phyloP scores from a whole-genome alignment of 2,797 vertebrate genomes.

The Trachurus trachurus region DNA sequence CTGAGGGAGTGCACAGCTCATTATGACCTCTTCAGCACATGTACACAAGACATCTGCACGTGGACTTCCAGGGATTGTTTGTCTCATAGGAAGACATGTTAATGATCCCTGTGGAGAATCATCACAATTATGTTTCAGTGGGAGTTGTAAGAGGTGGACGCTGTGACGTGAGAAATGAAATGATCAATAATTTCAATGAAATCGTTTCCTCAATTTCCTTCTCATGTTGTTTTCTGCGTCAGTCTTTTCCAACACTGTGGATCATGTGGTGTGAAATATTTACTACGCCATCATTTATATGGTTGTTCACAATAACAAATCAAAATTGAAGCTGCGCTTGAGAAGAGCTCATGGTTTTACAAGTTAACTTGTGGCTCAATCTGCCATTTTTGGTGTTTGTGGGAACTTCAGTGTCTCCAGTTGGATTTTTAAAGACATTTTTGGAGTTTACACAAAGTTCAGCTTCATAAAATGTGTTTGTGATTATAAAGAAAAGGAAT shows the following conservation, averaged over 20 bases:
- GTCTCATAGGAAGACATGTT: slow-evolving; percentile 3
- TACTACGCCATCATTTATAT: neutral
- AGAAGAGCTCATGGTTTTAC: too few species aligned
- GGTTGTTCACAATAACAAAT: neutral
- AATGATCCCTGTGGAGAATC: slow-evolving; percentile 26
- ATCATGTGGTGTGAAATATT: neutral
- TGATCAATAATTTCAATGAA: neutral
- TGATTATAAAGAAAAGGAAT: neutral
- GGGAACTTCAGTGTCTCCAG: neutral
- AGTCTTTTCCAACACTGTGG: neutral
- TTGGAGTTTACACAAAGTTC: neutral
- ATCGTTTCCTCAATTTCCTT: neutral
- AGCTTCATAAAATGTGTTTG: neutral
- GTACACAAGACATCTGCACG: neutral
- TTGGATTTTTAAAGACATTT: neutral
- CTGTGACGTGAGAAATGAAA: neutral
- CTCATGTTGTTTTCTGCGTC: neutral
- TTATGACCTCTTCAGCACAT: slow-evolving; percentile 7
- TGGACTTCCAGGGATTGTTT: slow-evolving; percentile 23
- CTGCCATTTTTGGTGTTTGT: neutral
- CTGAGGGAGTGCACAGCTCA: slow-evolving; percentile 25
- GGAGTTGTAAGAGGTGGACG: neutral
- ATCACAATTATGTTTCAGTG: neutral
- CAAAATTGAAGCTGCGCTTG: neutral
- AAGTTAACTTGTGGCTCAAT: neutral